Evolutionary conservation across 2,888 invertebrate genomes (phyloP), one percentile per base, ranked within the genome.

Genomic region (Drosophila pegasa): DNA sequence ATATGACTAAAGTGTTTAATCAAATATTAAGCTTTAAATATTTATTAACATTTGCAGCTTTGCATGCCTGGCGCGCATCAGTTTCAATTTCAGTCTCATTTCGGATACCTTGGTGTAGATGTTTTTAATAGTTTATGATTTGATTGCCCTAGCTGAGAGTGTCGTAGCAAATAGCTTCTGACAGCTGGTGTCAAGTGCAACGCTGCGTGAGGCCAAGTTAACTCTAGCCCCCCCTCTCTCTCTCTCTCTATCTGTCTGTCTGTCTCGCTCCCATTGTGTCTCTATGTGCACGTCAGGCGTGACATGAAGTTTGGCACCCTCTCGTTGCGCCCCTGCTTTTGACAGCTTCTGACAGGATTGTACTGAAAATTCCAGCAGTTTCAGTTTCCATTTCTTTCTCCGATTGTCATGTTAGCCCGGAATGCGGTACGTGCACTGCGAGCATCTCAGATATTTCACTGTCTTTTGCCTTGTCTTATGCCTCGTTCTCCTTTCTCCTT

Each of bases 101-200:
- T 29, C 7, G 18, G 6, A 33, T 33, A 2, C 9, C 10, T n/a
- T 29, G 27, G 27, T 25, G 10, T 48, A n/a, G 10, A n/a, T 35
- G 50, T 25, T 35, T 16, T 48, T 14, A 22, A 65, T 61, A 47
- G 60, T 61, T 60, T 55, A 57, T 48, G 43, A 38, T 37, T 58
- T 45, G 12, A 40, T 60, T 56, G 55, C n/a, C 51, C 20, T 9
- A 35, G 41, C 54, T 67, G 60, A 60, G 43, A 60, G 43, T 84
- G 78, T 71, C 57, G 57, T 40, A 54, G 74, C 87, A 77, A 80
- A 84, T 71, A 84, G 85, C 75, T 80, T 75, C 45, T 80, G 87
- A 87, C 85, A 81, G 69, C 59, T 33, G 25, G n/a, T 86, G 80
- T 86, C 83, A 79, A 50, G 62, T 64, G 76, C 76, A 85, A 78